These are phyloP conservation scores for Argyresthia goedartella DNA, from an alignment of 2,888 invertebrate genomes.

Conservation along the genomic window DNA sequence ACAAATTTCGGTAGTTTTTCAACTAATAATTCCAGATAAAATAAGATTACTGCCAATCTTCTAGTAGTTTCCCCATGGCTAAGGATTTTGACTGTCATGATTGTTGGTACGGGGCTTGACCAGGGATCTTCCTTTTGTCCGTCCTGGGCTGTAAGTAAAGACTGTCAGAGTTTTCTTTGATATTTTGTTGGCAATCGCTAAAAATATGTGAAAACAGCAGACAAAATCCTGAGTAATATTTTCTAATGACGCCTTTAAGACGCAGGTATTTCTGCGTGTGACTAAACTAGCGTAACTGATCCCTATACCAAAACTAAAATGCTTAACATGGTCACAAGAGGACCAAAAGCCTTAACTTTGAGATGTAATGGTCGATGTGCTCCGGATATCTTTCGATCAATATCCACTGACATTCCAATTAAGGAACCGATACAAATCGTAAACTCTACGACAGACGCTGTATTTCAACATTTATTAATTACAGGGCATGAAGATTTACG, in stretches of 20 bases:
- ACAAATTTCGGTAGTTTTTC: not conserved
- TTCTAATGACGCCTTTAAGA: too few relatives aligned
- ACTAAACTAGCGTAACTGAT: too few relatives aligned
- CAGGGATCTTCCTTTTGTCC: too few relatives aligned
- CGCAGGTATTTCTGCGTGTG: too few relatives aligned
- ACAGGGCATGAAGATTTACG: conserved; percentile 42
- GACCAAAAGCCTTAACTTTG: not conserved
- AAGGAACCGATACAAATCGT: conserved; percentile 5
- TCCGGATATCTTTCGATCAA: conserved; percentile 8
- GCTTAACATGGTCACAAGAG: too few relatives aligned
- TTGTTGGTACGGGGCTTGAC: too few relatives aligned
- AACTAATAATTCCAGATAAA: not conserved
- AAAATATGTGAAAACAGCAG: too few relatives aligned
- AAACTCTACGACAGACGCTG: conserved; percentile 6
- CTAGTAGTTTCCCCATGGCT: not conserved
- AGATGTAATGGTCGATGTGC: conserved; percentile 1
- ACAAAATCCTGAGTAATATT: too few relatives aligned
- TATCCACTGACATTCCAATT: conserved; percentile 13
- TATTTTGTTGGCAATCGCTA: too few relatives aligned
- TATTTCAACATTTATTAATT: conserved; percentile 32
- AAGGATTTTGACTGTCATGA: not conserved
- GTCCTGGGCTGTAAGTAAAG: too few relatives aligned
- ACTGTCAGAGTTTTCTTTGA: too few relatives aligned
- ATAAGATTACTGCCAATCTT: not conserved
- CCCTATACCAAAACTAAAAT: too few relatives aligned